A percentile compares a stretch with the other conserved stretches of the same genome.
Evolutionary conservation across 2,797 vertebrate genomes (phyloP).

Genomic region (Brachymystax lenok): DNA sequence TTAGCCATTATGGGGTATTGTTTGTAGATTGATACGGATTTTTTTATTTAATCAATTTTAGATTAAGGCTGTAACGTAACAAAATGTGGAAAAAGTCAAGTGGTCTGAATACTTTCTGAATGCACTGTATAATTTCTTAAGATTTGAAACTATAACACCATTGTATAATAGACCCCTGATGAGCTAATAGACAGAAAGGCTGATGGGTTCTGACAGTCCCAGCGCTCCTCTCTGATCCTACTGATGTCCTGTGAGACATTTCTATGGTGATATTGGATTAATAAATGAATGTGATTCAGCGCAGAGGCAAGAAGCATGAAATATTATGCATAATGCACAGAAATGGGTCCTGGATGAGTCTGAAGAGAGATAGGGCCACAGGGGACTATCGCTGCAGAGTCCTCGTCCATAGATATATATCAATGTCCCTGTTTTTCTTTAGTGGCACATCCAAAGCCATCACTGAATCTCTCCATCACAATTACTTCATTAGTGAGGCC

Average conservation of each 20-base stretch:
- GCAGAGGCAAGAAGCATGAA: no score
- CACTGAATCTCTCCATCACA: constrained; percentile 43
- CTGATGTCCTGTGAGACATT: background rate
- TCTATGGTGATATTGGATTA: constrained; percentile 17
- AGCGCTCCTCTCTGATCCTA: background rate
- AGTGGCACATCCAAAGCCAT: constrained; percentile 44
- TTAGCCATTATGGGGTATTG: no score
- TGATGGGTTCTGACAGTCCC: constrained; percentile 38
- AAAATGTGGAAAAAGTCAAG: no score
- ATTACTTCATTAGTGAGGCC: constrained; percentile 37
- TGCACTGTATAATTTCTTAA: no score
- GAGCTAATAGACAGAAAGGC: constrained; percentile 20
- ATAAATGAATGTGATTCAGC: constrained; percentile 4
- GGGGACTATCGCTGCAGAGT: background rate
- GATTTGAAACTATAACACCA: no score
- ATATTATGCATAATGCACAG: constrained; percentile 21
- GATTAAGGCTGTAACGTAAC: no score
- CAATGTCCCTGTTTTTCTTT: constrained; percentile 39
- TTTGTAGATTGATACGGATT: no score
- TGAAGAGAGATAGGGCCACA: constrained; percentile 15
- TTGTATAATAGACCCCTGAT: background rate
- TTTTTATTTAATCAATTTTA: no score
- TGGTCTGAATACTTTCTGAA: no score
- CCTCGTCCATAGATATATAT: constrained; percentile 17
- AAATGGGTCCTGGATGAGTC: constrained; percentile 8